phyloP scores from a whole-genome alignment of 2,797 vertebrate genomes.

The Oryzias sinensis region DNA sequence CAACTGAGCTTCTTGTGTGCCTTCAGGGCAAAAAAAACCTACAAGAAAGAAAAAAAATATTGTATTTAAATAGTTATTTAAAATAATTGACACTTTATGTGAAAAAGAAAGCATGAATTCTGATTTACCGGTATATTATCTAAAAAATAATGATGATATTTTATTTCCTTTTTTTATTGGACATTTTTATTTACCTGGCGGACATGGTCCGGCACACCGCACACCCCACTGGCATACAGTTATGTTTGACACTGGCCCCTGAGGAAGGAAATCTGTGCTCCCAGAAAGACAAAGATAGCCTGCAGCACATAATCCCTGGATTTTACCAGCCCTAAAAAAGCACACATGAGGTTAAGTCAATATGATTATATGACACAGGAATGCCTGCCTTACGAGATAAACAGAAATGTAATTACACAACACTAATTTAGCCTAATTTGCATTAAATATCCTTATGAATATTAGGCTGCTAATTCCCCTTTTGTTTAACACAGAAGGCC shows the following conservation, averaged over 20 bases:
- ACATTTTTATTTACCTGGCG: slow-evolving; percentile 75
- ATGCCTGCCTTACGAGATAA: slow-evolving; percentile 15
- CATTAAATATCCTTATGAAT: slow-evolving; percentile 29
- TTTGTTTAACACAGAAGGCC: slow-evolving; percentile 31
- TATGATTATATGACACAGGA: slow-evolving; percentile 12
- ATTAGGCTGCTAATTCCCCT: slow-evolving; percentile 31
- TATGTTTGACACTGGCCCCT: slow-evolving; percentile 44
- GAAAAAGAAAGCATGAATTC: no score
- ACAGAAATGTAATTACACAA: slow-evolving; percentile 14
- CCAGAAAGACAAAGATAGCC: slow-evolving; percentile 87
- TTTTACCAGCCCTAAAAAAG: slow-evolving; percentile 77
- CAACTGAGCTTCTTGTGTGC: slow-evolving; percentile 70
- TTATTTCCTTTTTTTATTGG: not conserved
- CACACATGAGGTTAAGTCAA: slow-evolving; percentile 1
- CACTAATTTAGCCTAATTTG: slow-evolving; percentile 9
- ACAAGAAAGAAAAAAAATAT: slow-evolving; percentile 7
- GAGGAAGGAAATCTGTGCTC: slow-evolving; percentile 80
- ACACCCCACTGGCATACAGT: slow-evolving; percentile 79
- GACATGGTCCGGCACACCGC: slow-evolving; percentile 84
- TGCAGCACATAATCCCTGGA: slow-evolving; percentile 84
- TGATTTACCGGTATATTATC: no score
- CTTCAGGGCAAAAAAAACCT: slow-evolving; percentile 90
- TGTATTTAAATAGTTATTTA: not conserved
- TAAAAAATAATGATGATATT: no score
- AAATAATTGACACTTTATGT: no score